Evolutionary conservation across 2,888 invertebrate species (phyloP), one percentile per base, ranked within the genome.

Genomic region (Sepiola atlantica): DNA sequence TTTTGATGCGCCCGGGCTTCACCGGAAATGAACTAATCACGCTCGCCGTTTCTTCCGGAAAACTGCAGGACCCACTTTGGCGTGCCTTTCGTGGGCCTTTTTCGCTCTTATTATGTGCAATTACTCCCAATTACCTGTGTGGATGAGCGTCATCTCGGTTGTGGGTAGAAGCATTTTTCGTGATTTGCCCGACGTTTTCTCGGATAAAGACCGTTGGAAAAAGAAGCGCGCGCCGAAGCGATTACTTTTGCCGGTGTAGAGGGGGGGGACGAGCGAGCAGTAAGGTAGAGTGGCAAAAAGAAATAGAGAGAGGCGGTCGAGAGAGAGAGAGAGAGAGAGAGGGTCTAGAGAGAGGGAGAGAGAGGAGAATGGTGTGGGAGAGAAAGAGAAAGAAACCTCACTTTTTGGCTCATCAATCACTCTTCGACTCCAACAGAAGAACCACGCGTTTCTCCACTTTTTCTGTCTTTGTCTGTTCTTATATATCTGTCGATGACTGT

Each of bases 1-100:
- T 55, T 45, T 55, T 54, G 92, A 45, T 54, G 92, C 92, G 55
- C 55, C 92, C 45, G 92, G 77, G 77, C 77, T 92, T 32, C 54
- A 92, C 92, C 92, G 92, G 92, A 92, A 92, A 92, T 45, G 92
- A 92, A 92, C 45, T 92, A 92, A 92, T 92, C 92, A 92, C 92
- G 55, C 92, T n/a, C 55, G 55, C 54, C 92, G 92, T 92, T 77
- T 92, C 92, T 92, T 92, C 92, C 92, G 92, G 92, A 92, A 92
- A 92, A 92, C 92, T 92, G n/a, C 92, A 92, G 92, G 92, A 92
- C 55, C 92, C 54, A 92, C 92, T 92, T 92, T 92, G 92, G 92
- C 92, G 92, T 55, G 45, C 92, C 45, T 77, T 54, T 92, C 92
- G 92, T 35, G 92, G 92, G 92, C 55, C 92, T 92, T 92, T 92